Evolutionary conservation across 2,113 vertebrate species (phyloP).

Genomic region (Alexandromys fortis): DNA sequence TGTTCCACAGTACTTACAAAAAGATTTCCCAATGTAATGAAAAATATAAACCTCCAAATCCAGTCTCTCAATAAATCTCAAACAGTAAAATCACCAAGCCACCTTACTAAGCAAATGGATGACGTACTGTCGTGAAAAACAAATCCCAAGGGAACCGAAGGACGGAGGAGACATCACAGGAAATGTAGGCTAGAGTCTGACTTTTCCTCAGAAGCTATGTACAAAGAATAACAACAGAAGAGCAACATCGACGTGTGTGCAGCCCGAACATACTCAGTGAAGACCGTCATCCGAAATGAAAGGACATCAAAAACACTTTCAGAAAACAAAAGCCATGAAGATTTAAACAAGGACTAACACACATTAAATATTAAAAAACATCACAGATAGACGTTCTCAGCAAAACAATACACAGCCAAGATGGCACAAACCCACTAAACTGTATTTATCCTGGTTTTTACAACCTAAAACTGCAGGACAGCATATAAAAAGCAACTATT

Average conservation of each 20-base stretch:
- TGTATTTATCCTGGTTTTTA: neutral
- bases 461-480: neutral
- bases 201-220: neutral
- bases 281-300: conserved; percentile 36
- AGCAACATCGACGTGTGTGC: neutral
- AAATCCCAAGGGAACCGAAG: neutral
- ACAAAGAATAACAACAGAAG: neutral
- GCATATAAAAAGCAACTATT: neutral
- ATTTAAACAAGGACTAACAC: conserved; percentile 25
- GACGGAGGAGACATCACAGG: neutral
- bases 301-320: conserved; percentile 10
- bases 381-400: neutral
- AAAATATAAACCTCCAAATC: conserved; percentile 11
- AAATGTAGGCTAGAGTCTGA: neutral
- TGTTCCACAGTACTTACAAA: neutral
- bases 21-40: neutral
- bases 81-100: neutral
- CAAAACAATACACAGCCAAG: neutral
- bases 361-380: conserved; percentile 16
- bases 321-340: neutral
- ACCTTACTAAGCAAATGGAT: neutral
- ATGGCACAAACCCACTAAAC: neutral
- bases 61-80: neutral
- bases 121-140: neutral
- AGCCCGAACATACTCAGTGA: neutral